Conservation (phyloP, 2,888 invertebrate genomes). For the Phrixothrix hirtus region DNA sequence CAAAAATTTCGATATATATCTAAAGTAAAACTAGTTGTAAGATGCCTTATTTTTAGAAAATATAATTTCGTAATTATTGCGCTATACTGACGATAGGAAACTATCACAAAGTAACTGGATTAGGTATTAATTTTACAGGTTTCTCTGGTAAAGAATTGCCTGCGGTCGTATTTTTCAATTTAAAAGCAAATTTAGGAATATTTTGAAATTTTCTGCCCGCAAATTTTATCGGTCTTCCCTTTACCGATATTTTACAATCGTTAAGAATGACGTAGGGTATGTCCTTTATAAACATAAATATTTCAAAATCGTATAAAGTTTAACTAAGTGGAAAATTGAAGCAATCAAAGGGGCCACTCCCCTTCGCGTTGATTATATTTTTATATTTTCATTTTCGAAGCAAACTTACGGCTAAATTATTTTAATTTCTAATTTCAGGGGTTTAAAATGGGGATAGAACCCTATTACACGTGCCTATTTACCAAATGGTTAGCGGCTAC, state of each 20-base stretch:
- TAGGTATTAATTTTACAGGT: slow-evolving; percentile 23
- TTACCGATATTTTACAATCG: slow-evolving; percentile 1
- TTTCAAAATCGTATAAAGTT: slow-evolving; percentile 6
- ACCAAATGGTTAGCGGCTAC: slow-evolving; percentile 14
- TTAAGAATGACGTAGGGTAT: neutral
- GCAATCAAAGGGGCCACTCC: slow-evolving; percentile 4
- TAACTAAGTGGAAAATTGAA: slow-evolving; percentile 11
- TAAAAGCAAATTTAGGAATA: slow-evolving; percentile 14
- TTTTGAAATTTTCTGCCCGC: slow-evolving; percentile 9
- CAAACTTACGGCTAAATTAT: neutral
- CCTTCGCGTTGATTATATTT: slow-evolving; percentile 5
- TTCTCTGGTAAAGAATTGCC: slow-evolving; percentile 16
- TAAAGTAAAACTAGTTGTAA: too few species aligned
- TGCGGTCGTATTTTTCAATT: slow-evolving; percentile 27
- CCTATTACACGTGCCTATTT: slow-evolving; percentile 14
- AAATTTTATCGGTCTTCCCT: slow-evolving; percentile 9
- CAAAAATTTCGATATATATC: too few species aligned
- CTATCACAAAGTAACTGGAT: slow-evolving; percentile 17
- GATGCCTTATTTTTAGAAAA: too few species aligned
- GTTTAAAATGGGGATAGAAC: neutral
- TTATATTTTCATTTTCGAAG: slow-evolving; percentile 2
- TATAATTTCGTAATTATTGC: too few species aligned
- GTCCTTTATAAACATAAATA: neutral
- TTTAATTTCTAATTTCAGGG: slow-evolving; percentile 4
- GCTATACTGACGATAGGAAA: too few species aligned